These are phyloP conservation scores for Carettochelys insculpta DNA, from an alignment of 2,113 vertebrate species.

Conservation along the genomic window DNA sequence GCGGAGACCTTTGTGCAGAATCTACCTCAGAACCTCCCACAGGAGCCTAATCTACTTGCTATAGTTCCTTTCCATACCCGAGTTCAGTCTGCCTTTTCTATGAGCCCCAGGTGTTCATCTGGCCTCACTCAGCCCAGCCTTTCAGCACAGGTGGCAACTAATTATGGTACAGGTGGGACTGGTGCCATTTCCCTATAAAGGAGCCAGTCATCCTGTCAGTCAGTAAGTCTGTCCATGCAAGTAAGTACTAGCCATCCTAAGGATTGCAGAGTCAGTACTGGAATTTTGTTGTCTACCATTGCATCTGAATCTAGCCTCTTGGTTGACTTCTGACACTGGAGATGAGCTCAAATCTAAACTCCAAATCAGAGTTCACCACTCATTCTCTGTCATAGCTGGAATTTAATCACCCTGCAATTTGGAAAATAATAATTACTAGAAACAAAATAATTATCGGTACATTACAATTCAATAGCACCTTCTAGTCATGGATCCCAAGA, in stretches of 20 bases:
- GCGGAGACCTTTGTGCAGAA: not conserved
- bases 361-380: no score
- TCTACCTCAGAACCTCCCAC: not conserved
- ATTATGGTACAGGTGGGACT: not conserved
- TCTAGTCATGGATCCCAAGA: not conserved
- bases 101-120: not conserved
- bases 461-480: not conserved
- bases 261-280: not conserved
- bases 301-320: not conserved
- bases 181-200: not conserved
- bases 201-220: no score
- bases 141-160: no score
- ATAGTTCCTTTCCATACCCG: not conserved
- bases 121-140: no score
- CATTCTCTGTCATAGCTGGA: no score
- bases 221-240: no score
- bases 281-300: not conserved
- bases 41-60: not conserved
- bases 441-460: not conserved
- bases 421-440: not conserved
- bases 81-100: not conserved
- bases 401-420: not conserved
- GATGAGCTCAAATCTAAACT: not conserved
- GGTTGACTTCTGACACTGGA: not conserved
- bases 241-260: not conserved